Percentiles rank a stretch among this genome's conserved stretches.
These are phyloP conservation scores for Cavia porcellus DNA, from an alignment of 2,113 vertebrate species.

Conservation along the genomic window DNA sequence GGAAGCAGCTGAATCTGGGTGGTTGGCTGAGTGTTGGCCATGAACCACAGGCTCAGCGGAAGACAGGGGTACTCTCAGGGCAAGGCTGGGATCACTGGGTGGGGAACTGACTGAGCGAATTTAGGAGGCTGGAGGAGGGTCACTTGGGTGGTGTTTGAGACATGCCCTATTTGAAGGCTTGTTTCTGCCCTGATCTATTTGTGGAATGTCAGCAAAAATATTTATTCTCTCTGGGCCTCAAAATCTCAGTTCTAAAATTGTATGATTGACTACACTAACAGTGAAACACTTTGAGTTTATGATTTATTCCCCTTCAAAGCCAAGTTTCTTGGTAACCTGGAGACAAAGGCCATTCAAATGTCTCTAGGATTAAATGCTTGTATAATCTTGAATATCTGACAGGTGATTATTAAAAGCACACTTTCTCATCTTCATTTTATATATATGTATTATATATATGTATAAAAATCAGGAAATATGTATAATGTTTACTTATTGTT, in stretches of 20 bases:
- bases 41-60: too few species aligned
- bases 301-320: neutral
- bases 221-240: neutral
- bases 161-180: neutral
- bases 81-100: neutral
- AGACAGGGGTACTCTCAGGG: neutral
- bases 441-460: too few species aligned
- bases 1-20: too few species aligned
- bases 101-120: neutral
- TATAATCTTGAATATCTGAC: neutral
- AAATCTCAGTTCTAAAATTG: conserved; percentile 11
- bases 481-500: neutral
- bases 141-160: neutral
- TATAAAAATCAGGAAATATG: neutral
- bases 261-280: neutral
- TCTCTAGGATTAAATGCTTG: conserved; percentile 7
- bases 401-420: neutral
- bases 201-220: neutral
- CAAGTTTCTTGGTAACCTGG: neutral
- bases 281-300: neutral
- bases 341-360: neutral
- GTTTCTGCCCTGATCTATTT: neutral
- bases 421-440: neutral
- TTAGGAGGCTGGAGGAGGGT: neutral
- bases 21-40: neutral